These are phyloP conservation scores for Drosophila mayaguana DNA, from an alignment of 2,888 invertebrate genomes.

Conservation along the genomic window DNA sequence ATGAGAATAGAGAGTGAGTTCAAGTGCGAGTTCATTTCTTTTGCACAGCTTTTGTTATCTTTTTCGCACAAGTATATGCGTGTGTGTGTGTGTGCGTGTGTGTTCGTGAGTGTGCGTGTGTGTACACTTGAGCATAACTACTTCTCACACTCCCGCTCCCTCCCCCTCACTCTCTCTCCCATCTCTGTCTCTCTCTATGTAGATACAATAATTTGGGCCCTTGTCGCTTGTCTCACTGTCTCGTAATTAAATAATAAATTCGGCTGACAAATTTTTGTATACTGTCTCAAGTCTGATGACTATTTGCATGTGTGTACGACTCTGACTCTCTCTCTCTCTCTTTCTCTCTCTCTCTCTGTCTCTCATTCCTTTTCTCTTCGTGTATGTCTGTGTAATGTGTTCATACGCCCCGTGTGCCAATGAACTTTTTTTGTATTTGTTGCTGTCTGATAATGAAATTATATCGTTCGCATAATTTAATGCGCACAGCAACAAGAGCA, in stretches of 20 bases:
- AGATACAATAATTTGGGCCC: slow-evolving; percentile 12
- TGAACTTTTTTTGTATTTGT: slow-evolving; percentile 54
- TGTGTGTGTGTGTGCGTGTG: not conserved
- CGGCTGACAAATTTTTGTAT: slow-evolving; percentile 42
- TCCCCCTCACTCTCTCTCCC: not conserved
- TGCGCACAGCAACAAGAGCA: slow-evolving; percentile 59
- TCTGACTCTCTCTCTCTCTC: not conserved
- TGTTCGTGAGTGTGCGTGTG: not conserved
- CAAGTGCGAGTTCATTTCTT: slow-evolving; percentile 41
- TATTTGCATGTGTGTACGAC: slow-evolving; percentile 24
- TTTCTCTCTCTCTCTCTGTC: not conserved
- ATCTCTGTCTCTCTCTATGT: not conserved
- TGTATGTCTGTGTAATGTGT: slow-evolving; percentile 16
- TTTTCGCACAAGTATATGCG: slow-evolving; percentile 23
- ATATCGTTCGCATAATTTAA: slow-evolving; percentile 80
- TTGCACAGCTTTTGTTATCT: slow-evolving; percentile 28
- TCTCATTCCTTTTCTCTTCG: too few relatives aligned
- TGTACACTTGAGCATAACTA: slow-evolving; percentile 18
- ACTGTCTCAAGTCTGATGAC: slow-evolving; percentile 42
- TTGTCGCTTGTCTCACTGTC: slow-evolving; percentile 18
- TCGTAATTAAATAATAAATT: slow-evolving; percentile 75
- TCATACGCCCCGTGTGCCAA: slow-evolving; percentile 72
- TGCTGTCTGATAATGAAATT: slow-evolving; percentile 80
- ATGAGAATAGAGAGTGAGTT: slow-evolving; percentile 28
- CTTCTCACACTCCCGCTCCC: not conserved